Base-by-base conservation (phyloP, 2,888 invertebrate species). In the Crocallis elinguaria region DNA sequence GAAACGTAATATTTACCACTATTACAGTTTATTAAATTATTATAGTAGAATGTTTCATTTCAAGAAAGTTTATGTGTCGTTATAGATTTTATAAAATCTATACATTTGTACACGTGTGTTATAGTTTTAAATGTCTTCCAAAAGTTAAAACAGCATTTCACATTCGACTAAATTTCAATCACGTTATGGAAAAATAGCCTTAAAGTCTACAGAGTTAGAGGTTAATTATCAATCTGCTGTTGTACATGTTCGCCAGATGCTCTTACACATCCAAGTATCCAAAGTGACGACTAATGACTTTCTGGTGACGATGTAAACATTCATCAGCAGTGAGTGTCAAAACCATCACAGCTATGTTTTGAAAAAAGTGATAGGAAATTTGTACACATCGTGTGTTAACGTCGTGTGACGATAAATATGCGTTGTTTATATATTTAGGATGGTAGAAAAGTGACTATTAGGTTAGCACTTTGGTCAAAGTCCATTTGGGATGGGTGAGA, bases 301-400 rank as follows among this genome's bases (percentile, higher is more conserved):
- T 77, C 72, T 68, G 75, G 85, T 78, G 90, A 87, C 82, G 89
- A 90, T 84, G 85, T 88, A 84, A 87, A 83, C 86, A 86, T 77
- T 87, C 84, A 77, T 74, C 81, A 75, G 75, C 37, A 21, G 68
- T 71, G 62, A 67, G 82, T 86, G 89, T 86, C 84, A 86, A 82
- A 87, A 79, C 77, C 84, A 85, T 88, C 83, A 84, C 67, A 51
- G 73, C 64, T 60, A 67, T 67, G 66, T 51, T 60, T 61, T 60
- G 53, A 71, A 77, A 78, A 81, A 79, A 75, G 65, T 65, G 57
- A 68, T 52, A 69, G 57, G 59, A 69, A 66, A 72, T 78, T 76
- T 73, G 66, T 79, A 66, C 60, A 49, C 37, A 69, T 69, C 64
- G 62, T 67, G 58, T 68, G 66, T 66, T 66, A 42, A 45, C 43